A percentile compares a stretch with the other conserved stretches of the same genome.
These are phyloP conservation scores for Larimichthys crocea DNA, from an alignment of 2,113 vertebrate genomes.

Conservation along the genomic window DNA sequence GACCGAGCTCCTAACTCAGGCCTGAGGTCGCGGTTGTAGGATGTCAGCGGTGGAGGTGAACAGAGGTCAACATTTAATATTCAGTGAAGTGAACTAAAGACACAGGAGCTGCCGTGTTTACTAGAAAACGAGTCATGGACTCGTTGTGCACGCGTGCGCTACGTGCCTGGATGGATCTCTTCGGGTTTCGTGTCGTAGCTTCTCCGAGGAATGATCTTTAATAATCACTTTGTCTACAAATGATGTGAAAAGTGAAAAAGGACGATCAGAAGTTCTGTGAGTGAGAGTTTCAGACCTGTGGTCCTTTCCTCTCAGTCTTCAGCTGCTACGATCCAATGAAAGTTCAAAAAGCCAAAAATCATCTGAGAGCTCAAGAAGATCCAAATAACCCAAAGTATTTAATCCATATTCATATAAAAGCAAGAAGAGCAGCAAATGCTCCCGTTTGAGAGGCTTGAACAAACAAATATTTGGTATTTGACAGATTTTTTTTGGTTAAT, in stretches of 20 bases:
- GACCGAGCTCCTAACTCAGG: background rate
- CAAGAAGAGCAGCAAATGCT: background rate
- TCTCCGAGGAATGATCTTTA: background rate
- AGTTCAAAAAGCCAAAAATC: too few species aligned
- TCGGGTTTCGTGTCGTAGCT: background rate
- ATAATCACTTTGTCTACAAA: background rate
- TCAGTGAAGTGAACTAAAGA: background rate
- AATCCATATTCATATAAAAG: too few species aligned
- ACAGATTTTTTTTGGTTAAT: background rate
- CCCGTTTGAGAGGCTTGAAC: background rate
- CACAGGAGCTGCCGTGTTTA: background rate
- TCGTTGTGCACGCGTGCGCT: background rate
- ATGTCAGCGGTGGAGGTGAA: background rate
- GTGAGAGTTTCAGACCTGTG: too few species aligned
- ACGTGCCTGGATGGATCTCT: background rate
- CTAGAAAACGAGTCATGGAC: background rate
- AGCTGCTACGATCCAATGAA: too few species aligned
- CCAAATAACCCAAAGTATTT: background rate
- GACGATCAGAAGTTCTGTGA: too few species aligned
- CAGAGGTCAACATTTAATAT: constrained; percentile 33
- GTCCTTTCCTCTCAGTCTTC: too few species aligned
- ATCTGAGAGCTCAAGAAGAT: background rate
- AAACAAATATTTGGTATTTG: background rate
- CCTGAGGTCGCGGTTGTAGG: constrained; percentile 5
- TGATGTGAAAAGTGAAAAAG: background rate